phyloP scores from a whole-genome alignment of 1,140 invertebrate species.

The Linepithema humile region DNA sequence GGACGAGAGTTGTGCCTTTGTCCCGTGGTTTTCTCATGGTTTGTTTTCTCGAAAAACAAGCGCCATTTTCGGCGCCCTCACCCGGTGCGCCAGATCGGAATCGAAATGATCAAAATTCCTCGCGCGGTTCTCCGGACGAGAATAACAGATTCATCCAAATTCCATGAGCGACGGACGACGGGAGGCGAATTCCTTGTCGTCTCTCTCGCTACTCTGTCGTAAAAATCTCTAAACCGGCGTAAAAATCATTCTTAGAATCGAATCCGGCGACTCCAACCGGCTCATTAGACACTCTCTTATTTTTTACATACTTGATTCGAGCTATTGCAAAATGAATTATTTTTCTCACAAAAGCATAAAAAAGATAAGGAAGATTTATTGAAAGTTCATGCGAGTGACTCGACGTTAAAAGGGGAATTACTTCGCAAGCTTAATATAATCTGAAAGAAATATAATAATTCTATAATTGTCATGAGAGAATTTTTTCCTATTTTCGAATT shows the following conservation, averaged over 20 bases:
- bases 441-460: neutral
- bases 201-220: neutral
- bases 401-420: neutral
- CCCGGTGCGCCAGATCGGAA: conserved; percentile 2
- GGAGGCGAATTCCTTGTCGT: neutral
- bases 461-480: neutral
- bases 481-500: no score
- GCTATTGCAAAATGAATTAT: conserved; percentile 26
- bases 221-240: conserved; percentile 41
- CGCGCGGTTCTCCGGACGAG: conserved; percentile 61
- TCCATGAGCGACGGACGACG: conserved; percentile 49
- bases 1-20: neutral
- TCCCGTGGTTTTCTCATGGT: neutral
- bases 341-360: neutral
- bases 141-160: conserved; percentile 69
- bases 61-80: conserved; percentile 14
- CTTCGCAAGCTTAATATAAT: neutral
- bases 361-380: neutral
- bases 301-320: neutral
- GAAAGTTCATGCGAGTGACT: neutral
- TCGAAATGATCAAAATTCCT: conserved; percentile 67
- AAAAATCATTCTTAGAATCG: conserved; percentile 51
- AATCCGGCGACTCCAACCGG: neutral
- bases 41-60: conserved; percentile 34
- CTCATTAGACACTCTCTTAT: neutral